Evolutionary conservation across 2,113 vertebrate species (phyloP).

Genomic region (Lanius ludovicianus): DNA sequence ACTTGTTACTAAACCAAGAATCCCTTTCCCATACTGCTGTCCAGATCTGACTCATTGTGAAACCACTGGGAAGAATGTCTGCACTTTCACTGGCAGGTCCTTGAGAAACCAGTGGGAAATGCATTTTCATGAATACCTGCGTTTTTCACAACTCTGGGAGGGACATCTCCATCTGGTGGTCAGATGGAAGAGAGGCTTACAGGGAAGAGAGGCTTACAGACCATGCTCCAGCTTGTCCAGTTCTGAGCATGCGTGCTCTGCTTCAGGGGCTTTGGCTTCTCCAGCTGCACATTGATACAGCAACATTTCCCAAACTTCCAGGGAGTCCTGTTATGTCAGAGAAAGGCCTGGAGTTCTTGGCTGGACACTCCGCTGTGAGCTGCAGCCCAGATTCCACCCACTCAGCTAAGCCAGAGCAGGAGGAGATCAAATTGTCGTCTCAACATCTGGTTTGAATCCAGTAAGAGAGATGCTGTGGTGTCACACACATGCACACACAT

Average conservation of each 20-base stretch:
- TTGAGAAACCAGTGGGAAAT: neutral
- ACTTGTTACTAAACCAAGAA: neutral
- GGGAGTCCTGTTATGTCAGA: slow-evolving; percentile 44
- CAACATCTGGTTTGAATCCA: slow-evolving; percentile 57
- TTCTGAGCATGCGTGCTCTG: neutral
- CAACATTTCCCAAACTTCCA: slow-evolving; percentile 45
- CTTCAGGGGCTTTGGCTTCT: neutral
- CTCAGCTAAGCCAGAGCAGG: slow-evolving; percentile 22
- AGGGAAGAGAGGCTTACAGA: neutral
- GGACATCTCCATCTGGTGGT: slow-evolving; percentile 16
- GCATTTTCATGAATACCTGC: neutral
- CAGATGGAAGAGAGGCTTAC: neutral
- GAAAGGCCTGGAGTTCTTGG: slow-evolving; percentile 53
- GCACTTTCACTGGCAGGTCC: neutral
- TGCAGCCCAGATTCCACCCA: slow-evolving; percentile 52
- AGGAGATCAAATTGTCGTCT: slow-evolving; percentile 53
- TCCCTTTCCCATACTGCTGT: neutral
- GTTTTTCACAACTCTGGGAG: neutral
- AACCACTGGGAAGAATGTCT: neutral
- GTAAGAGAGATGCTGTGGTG: neutral
- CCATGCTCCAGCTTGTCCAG: neutral
- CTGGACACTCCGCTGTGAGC: neutral
- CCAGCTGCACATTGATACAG: neutral
- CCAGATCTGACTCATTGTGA: neutral
- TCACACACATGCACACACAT: neutral